Evolutionary conservation across 1,140 invertebrate genomes (phyloP).

Genomic region (Heliothis virescens): DNA sequence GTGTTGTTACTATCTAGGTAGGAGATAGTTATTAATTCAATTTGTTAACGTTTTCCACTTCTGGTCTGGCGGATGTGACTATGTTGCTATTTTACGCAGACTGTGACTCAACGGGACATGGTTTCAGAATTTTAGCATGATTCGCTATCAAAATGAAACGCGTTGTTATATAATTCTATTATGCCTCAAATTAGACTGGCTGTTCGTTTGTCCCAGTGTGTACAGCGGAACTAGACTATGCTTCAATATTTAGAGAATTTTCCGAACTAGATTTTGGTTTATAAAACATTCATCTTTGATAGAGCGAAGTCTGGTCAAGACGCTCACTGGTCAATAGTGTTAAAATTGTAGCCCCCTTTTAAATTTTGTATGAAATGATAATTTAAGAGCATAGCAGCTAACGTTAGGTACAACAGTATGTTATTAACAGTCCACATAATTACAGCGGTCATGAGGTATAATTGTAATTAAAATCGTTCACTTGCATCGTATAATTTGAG

Average conservation of each 20-base stretch:
- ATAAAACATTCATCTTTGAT: too few species aligned
- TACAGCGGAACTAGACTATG: too few species aligned
- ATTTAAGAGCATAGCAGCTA: not conserved
- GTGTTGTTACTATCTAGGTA: too few species aligned
- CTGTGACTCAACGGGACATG: not conserved
- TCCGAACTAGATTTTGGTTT: too few species aligned
- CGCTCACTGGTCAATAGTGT: too few species aligned
- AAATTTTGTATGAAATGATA: not conserved
- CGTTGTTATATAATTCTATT: too few species aligned
- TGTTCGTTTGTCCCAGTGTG: too few species aligned
- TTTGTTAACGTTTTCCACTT: not conserved
- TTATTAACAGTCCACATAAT: constrained; percentile 16
- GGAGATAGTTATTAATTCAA: not conserved
- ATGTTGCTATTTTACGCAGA: not conserved
- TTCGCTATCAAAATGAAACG: too few species aligned
- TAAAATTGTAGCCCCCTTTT: not conserved
- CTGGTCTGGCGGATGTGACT: not conserved
- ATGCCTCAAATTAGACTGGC: too few species aligned
- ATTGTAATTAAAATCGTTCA: constrained; percentile 29
- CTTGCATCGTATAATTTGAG: constrained; percentile 13
- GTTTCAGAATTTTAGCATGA: not conserved
- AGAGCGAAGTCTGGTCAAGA: too few species aligned
- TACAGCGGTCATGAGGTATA: not conserved
- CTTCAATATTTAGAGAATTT: too few species aligned
- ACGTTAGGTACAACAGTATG: not conserved